These are phyloP conservation scores for Thereva nobilitata DNA, from an alignment of 2,888 invertebrate genomes.

Conservation along the genomic window DNA sequence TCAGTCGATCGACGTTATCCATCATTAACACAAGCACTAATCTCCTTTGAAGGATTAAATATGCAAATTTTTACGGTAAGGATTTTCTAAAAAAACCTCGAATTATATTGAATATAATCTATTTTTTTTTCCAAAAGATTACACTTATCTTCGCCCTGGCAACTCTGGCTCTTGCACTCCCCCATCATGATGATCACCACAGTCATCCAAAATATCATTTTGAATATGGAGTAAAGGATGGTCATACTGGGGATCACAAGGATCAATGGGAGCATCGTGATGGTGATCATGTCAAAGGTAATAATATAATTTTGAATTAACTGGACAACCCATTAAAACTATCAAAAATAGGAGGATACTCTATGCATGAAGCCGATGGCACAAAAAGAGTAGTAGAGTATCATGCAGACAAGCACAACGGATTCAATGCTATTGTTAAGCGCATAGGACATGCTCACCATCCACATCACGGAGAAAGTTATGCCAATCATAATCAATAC, in stretches of 20 bases:
- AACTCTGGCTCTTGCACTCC: too few relatives aligned
- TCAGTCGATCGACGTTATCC: constrained; percentile 1
- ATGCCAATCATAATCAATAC: constrained; percentile 30
- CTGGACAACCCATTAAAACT: not conserved
- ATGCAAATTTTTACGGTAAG: too few relatives aligned
- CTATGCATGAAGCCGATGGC: constrained; percentile 60
- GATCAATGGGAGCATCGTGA: constrained; percentile 56
- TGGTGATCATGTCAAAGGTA: constrained; percentile 55
- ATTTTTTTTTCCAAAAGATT: too few relatives aligned
- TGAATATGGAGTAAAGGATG: constrained; percentile 53
- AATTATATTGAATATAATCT: too few relatives aligned
- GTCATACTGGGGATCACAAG: constrained; percentile 53
- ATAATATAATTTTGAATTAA: not conserved
- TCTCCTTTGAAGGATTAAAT: not conserved
- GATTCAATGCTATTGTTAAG: constrained; percentile 61
- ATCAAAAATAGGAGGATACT: constrained; percentile 52
- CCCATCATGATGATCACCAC: constrained; percentile 51
- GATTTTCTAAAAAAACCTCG: too few relatives aligned
- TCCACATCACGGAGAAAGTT: constrained; percentile 42
- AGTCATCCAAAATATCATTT: constrained; percentile 51
- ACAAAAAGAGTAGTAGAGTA: constrained; percentile 61
- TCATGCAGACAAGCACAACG: constrained; percentile 59
- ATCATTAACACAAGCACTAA: not conserved
- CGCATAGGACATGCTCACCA: constrained; percentile 57
- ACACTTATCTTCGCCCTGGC: too few relatives aligned